These are phyloP conservation scores for Plusia festucae DNA, from an alignment of 2,888 invertebrate genomes.

Conservation along the genomic window DNA sequence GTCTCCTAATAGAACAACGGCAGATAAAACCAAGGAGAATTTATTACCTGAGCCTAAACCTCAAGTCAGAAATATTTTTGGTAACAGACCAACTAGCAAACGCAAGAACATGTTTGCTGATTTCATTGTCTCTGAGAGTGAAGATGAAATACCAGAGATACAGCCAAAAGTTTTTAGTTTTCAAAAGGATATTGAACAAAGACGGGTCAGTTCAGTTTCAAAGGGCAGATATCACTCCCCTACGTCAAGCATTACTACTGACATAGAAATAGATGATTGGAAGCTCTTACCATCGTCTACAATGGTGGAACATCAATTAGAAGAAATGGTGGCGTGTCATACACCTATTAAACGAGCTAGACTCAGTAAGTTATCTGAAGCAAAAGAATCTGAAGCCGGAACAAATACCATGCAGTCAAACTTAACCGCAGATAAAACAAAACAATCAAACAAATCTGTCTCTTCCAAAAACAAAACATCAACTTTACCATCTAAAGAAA, in stretches of 20 bases:
- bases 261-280: constrained; percentile 83
- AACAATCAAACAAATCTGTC: constrained; percentile 58
- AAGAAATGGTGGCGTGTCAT: constrained; percentile 59
- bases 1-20: constrained; percentile 72
- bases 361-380: constrained; percentile 69
- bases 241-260: constrained; percentile 72
- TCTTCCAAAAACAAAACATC: constrained; percentile 60
- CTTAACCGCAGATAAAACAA: constrained; percentile 53
- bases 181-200: constrained; percentile 62
- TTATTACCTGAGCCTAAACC: constrained; percentile 59
- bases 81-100: constrained; percentile 68
- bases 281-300: constrained; percentile 83
- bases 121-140: constrained; percentile 80
- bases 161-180: constrained; percentile 76
- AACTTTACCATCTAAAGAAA: constrained; percentile 30
- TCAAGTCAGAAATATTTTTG: constrained; percentile 75
- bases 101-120: constrained; percentile 80
- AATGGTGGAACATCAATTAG: constrained; percentile 78
- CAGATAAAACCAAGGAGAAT: constrained; percentile 72
- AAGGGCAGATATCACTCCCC: constrained; percentile 67
- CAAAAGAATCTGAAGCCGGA: constrained; percentile 60
- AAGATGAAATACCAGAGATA: constrained; percentile 79
- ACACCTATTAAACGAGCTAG: constrained; percentile 70
- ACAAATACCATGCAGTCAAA: constrained; percentile 42
- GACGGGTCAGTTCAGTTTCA: constrained; percentile 56